Evolutionary conservation across 2,797 vertebrate species (phyloP), one percentile per base, ranked within the genome.

Genomic region (Peromyscus attwateri): DNA sequence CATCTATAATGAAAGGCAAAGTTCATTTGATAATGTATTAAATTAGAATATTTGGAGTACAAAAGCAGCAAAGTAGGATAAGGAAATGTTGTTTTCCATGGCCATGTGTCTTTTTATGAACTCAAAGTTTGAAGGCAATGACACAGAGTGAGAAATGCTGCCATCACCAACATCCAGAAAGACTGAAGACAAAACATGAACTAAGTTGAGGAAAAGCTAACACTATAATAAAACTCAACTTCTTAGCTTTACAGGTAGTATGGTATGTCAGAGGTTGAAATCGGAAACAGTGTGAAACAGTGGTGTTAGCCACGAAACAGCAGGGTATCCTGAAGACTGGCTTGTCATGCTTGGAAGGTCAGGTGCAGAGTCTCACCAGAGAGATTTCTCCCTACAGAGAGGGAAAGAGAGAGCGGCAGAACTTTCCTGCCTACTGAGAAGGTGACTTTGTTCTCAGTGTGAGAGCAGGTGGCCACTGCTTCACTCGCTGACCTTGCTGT

Each of bases 371-470:
- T 68, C 82, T 96, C 92, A 91, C 91, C 0, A 0, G 75, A 94
- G 75, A 8, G 31, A 17, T 2, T 93, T 96, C 70, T 98, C 23
- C 92, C 76, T 17, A 0, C 5, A 71, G 94, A 95, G 95, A 96
- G n/a, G 43, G 52, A 81, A 91, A 57, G 77, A 89, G 80, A 92
- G 13, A 19, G 13, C 3, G 55, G 93, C 97, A 92, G 87, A 97
- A 97, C 80, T 85, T 91, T 84, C 96, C 66, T 71, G 91, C 87
- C 83, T 0, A 97, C 27, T 83, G 7, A 3, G 83, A 92, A 96
- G 73, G 83, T 98, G 96, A 95, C 96, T 98, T 97, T 95, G 23
- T 55, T 98, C 91, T 97, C 96, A 96, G 88, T 96, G 85, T 95
- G 96, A 97, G 87, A 97, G n/a, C 14, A 49, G 89, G 92, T 98